Conservation (phyloP, 2,888 invertebrate genomes). For the Ceratothoa steindachneri region DNA sequence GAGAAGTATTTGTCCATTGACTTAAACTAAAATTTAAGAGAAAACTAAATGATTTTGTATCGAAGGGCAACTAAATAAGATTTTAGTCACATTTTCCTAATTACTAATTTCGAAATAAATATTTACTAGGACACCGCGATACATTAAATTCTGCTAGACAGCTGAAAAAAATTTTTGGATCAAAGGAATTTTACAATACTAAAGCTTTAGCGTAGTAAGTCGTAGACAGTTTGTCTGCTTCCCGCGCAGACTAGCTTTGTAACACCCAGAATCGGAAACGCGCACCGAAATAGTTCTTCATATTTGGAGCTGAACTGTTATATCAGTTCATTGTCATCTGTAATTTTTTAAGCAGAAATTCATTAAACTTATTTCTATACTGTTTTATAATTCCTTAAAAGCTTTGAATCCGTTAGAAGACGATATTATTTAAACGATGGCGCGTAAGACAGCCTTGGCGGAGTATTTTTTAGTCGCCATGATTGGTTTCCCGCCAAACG, state of each 20-base stretch:
- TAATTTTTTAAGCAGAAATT: not conserved
- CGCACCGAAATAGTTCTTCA: constrained; percentile 32
- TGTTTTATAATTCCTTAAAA: not conserved
- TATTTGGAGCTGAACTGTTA: constrained; percentile 20
- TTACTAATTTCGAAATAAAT: no score
- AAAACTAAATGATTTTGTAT: no score
- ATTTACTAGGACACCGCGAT: no score
- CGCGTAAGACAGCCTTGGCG: constrained; percentile 46
- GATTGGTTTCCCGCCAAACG: constrained; percentile 47
- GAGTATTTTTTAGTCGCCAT: constrained; percentile 33
- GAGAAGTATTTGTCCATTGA: no score
- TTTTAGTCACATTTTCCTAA: no score
- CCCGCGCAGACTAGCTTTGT: constrained; percentile 37
- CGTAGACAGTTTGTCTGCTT: constrained; percentile 41
- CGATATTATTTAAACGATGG: constrained; percentile 37
- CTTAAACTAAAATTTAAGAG: no score
- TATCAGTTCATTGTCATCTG: not conserved
- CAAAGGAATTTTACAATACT: not conserved
- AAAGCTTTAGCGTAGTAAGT: constrained; percentile 23
- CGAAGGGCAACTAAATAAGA: no score
- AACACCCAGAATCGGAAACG: constrained; percentile 21
- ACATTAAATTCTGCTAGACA: no score
- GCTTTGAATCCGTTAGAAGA: not conserved
- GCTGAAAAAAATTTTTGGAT: no score
- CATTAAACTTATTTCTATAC: not conserved